phyloP scores from a whole-genome alignment of 1,140 invertebrate genomes.

The Drosophila melanogaster region DNA sequence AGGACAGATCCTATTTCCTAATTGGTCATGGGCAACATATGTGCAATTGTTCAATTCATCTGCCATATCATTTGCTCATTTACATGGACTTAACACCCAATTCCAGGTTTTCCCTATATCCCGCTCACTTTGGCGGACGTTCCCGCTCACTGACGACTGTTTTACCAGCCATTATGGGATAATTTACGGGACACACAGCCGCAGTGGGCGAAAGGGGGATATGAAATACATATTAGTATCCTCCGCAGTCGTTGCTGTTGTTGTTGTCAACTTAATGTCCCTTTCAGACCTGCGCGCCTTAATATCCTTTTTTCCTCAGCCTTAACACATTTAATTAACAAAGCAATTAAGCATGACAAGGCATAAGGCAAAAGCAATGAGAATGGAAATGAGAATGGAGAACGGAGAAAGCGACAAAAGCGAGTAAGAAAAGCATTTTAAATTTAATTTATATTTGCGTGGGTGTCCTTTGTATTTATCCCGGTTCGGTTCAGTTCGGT shows the following conservation, averaged over 20 bases:
- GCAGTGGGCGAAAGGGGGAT: conserved; percentile 9
- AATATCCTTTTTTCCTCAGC: conserved; percentile 68
- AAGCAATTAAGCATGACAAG: conserved; percentile 80
- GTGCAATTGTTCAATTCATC: conserved; percentile 25
- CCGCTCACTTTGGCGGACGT: not conserved
- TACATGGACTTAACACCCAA: conserved; percentile 64
- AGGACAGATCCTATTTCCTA: conserved; percentile 40
- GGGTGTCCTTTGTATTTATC: not conserved
- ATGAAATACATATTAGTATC: conserved; percentile 74
- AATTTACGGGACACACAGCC: conserved; percentile 64
- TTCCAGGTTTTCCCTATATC: conserved; percentile 29
- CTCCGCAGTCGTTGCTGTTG: conserved; percentile 55
- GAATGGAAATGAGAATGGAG: conserved; percentile 46
- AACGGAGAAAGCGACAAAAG: conserved; percentile 13
- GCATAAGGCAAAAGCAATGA: conserved; percentile 67
- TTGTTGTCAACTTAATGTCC: conserved; percentile 77
- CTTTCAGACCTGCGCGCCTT: conserved; percentile 64
- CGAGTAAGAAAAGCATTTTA: conserved; percentile 64
- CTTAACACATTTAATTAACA: conserved; percentile 82
- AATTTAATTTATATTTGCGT: conserved; percentile 70
- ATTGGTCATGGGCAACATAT: conserved; percentile 34
- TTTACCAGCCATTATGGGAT: conserved; percentile 62
- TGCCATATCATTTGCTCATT: conserved; percentile 63
- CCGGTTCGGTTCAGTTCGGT: no score
- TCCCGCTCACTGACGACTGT: conserved; percentile 31